Percentiles rank a stretch among this genome's conserved stretches.
These are phyloP conservation scores for Glossophaga mutica DNA, from an alignment of 2,797 vertebrate species.

Conservation along the genomic window DNA sequence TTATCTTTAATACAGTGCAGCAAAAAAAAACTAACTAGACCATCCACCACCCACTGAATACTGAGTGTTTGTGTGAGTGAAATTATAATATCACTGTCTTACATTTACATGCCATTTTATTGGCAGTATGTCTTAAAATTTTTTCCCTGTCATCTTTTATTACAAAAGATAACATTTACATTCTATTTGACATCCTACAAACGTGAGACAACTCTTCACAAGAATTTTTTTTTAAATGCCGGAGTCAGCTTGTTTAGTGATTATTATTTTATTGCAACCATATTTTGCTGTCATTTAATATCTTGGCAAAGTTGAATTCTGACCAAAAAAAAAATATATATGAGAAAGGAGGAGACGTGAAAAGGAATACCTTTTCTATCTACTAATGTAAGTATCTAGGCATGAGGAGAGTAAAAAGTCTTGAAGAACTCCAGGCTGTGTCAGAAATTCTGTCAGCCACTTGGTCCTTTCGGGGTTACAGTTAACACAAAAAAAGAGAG, in stretches of 20 bases:
- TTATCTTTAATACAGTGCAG: background rate
- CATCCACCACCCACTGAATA: background rate
- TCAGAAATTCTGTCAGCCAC: slow-evolving; percentile 6
- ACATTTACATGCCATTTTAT: slow-evolving; percentile 26
- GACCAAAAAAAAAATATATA: background rate
- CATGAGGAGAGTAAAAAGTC: background rate
- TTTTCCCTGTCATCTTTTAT: slow-evolving; percentile 33
- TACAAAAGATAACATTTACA: slow-evolving; percentile 36
- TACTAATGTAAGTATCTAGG: background rate
- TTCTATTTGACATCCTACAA: slow-evolving; percentile 42
- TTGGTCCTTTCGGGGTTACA: background rate
- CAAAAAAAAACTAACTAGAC: background rate
- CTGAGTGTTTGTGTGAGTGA: background rate
- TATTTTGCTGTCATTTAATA: slow-evolving; percentile 39
- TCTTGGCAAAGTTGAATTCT: slow-evolving; percentile 45
- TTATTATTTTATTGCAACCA: slow-evolving; percentile 44
- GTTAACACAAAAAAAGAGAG: background rate
- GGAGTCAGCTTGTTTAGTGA: slow-evolving; percentile 34
- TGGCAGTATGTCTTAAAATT: slow-evolving; percentile 50
- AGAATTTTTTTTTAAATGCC: background rate
- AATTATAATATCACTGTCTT: background rate
- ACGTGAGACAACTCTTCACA: slow-evolving; percentile 17
- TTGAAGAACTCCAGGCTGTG: background rate
- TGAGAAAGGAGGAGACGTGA: background rate
- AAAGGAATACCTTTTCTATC: background rate